Evolutionary conservation across 2,113 vertebrate species (phyloP).

Genomic region (Castor canadensis): DNA sequence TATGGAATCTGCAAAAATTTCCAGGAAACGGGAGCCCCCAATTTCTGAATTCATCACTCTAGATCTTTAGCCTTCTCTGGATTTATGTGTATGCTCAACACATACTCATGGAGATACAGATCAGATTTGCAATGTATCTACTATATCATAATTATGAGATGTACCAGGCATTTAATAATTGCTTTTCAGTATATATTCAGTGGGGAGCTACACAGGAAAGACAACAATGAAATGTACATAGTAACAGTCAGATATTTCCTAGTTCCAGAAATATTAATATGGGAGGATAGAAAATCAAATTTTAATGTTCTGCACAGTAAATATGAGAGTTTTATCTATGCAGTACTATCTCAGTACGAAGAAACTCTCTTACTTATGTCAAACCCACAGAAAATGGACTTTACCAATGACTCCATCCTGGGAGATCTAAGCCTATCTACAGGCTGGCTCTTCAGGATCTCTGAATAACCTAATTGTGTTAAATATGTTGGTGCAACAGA

Average conservation of each 20-base stretch:
- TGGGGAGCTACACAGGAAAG: background rate
- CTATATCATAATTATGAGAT: background rate
- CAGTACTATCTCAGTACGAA: background rate
- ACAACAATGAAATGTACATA: background rate
- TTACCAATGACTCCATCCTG: background rate
- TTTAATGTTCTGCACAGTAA: background rate
- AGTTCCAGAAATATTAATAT: constrained; percentile 21
- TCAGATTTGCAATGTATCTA: background rate
- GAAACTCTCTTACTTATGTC: background rate
- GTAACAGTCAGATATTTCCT: background rate
- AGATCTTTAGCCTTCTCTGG: background rate
- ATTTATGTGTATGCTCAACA: background rate
- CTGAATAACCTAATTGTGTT: background rate
- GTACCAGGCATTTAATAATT: background rate
- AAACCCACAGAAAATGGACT: background rate
- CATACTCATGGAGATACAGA: background rate
- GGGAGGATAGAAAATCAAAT: background rate
- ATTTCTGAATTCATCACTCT: background rate
- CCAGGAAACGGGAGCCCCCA: background rate
- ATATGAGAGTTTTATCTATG: background rate
- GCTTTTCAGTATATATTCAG: background rate
- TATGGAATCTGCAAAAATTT: background rate
- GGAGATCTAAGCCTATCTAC: background rate
- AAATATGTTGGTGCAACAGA: no score
- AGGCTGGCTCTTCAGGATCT: background rate